Evolutionary conservation across 2,888 invertebrate genomes (phyloP), one percentile per base, ranked within the genome.

Genomic region (Baronia brevicornis): DNA sequence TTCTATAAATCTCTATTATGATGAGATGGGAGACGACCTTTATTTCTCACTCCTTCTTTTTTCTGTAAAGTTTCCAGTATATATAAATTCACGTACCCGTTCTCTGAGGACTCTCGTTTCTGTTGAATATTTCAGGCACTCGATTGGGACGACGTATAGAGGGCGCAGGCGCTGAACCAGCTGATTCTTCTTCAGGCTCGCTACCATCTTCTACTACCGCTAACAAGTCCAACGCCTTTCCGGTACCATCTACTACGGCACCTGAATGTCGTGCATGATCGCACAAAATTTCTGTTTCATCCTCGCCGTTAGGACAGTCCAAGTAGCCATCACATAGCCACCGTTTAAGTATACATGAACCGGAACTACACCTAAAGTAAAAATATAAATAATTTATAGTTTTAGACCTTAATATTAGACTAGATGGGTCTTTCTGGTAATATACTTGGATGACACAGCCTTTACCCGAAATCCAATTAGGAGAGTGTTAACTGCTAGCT

Each of bases 241-340:
- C 7, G 24, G 41, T 40, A 13, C 39, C 46, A 43, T 40, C 9
- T 3, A n/a, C n/a, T n/a, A n/a, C n/a, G n/a, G n/a, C n/a, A n/a
- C n/a, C n/a, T n/a, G n/a, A n/a, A n/a, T n/a, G n/a, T n/a, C n/a
- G n/a, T n/a, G n/a, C n/a, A n/a, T n/a, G n/a, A n/a, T 46, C 51
- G 33, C 75, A 74, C 6, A 44, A 22, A 0, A 43, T 43, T 2
- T 59, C 55, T 0, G 47, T 36, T 43, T 84, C 84, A 39, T 84
- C 84, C 19, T 82, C 82, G 0, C 75, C 80, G 1, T 48, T 54
- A 0, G 75, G 63, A 36, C 85, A 85, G 56, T 85, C 85, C 0
- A 64, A 51, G 53, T 82, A 84, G 1, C 85, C 85, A 37, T 85
- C 85, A 44, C 85, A 85, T 8, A 78, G 39, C 84, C 84, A 85